These are phyloP conservation scores for Vicugna pacos DNA, from an alignment of 2,113 vertebrate species.

Conservation along the genomic window DNA sequence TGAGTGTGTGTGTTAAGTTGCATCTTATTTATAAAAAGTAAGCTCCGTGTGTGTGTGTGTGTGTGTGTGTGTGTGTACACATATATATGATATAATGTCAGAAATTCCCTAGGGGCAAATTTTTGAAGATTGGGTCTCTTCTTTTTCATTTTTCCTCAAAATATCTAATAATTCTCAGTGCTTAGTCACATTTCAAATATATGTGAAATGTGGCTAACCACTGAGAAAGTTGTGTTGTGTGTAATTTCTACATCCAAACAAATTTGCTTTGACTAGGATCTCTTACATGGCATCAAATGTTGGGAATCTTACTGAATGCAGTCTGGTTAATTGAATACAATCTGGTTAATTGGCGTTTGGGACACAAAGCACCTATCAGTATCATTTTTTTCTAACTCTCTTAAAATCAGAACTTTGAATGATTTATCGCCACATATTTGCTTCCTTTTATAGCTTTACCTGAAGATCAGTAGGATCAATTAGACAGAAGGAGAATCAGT, in stretches of 20 bases:
- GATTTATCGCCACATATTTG: neutral
- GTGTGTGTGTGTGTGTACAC: neutral
- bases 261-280: neutral
- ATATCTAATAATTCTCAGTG: neutral
- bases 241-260: neutral
- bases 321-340: neutral
- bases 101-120: neutral
- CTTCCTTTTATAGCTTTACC: neutral
- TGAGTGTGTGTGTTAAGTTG: neutral
- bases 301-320: neutral
- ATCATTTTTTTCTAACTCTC: neutral
- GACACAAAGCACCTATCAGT: neutral
- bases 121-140: neutral
- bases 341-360: neutral
- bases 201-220: neutral
- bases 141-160: neutral
- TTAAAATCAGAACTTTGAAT: neutral
- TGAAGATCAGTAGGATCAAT: neutral
- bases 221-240: neutral
- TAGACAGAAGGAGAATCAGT: neutral
- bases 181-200: neutral
- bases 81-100: neutral
- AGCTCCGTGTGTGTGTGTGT: neutral
- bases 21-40: conserved; percentile 25
- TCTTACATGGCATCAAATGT: neutral